Evolutionary conservation across 1,140 invertebrate species (phyloP).

Genomic region (Oedothorax gibbosus): DNA sequence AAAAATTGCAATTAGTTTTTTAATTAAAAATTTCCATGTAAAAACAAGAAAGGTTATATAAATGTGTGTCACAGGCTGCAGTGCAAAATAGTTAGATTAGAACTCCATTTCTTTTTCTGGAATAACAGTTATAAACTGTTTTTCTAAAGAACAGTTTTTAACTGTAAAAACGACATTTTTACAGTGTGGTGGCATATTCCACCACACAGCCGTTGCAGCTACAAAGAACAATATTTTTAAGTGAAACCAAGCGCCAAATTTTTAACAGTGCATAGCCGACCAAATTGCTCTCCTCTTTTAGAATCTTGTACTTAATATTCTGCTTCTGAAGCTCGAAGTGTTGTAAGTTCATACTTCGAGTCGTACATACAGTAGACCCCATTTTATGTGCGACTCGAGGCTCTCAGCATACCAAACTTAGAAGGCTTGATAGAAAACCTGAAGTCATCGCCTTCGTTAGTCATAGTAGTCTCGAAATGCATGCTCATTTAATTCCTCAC

Average conservation of each 20-base stretch:
- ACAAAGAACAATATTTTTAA: too few relatives aligned
- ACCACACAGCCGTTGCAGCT: too few relatives aligned
- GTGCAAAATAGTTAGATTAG: too few relatives aligned
- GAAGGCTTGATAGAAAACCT: not conserved
- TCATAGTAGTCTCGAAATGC: constrained; percentile 44
- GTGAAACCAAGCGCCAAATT: too few relatives aligned
- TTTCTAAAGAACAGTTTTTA: not conserved
- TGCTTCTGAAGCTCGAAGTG: constrained; percentile 10
- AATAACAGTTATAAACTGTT: too few relatives aligned
- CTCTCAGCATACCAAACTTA: constrained; percentile 16
- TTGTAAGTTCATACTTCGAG: not conserved
- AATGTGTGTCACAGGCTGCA: too few relatives aligned
- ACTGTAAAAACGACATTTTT: not conserved
- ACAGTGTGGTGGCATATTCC: too few relatives aligned
- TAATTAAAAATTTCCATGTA: too few relatives aligned
- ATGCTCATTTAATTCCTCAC: constrained; percentile 33
- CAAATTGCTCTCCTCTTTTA: constrained; percentile 13
- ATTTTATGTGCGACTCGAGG: too few relatives aligned
- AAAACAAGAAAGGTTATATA: too few relatives aligned
- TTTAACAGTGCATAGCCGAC: constrained; percentile 7
- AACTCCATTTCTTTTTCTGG: too few relatives aligned
- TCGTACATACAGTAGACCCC: constrained; percentile 24
- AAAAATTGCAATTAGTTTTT: too few relatives aligned
- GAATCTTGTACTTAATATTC: constrained; percentile 51
- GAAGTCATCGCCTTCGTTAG: constrained; percentile 42